These are phyloP conservation scores for Caenorhabditis macrosperma DNA, from an alignment of 2,888 invertebrate genomes.

Conservation along the genomic window DNA sequence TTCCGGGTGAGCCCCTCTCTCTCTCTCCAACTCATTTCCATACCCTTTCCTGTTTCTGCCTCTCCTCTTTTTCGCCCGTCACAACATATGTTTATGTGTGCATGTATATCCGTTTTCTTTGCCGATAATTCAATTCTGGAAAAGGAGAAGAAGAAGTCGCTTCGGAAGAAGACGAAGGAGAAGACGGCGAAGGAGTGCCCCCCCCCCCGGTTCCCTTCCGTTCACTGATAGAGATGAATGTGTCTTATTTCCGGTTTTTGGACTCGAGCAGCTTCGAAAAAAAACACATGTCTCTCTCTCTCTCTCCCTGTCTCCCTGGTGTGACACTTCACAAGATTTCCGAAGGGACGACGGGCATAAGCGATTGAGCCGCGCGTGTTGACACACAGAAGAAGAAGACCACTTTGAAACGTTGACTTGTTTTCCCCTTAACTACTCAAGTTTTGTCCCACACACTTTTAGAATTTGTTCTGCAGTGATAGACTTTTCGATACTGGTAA, in stretches of 20 bases:
- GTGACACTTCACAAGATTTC: not conserved
- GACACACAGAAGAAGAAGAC: too few species aligned
- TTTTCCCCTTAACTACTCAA: too few species aligned
- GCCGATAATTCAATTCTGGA: constrained; percentile 43
- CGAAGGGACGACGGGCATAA: too few species aligned
- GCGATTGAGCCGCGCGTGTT: too few species aligned
- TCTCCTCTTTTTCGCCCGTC: constrained; percentile 5
- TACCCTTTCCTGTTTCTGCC: constrained; percentile 34
- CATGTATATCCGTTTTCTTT: constrained; percentile 22
- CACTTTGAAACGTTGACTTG: too few species aligned
- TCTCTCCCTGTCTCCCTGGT: not conserved
- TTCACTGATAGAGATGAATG: constrained; percentile 38
- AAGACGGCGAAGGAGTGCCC: constrained; percentile 13
- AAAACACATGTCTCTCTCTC: not conserved
- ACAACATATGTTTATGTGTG: constrained; percentile 36
- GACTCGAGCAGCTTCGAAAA: not conserved
- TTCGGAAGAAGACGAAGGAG: constrained; percentile 4
- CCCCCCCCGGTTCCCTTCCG: not conserved
- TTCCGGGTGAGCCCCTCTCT: not conserved
- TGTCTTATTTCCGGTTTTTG: constrained; percentile 35
- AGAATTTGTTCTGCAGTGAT: too few species aligned
- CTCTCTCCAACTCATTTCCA: constrained; percentile 21
- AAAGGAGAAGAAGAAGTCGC: constrained; percentile 15
- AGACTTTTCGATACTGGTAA: too few species aligned
- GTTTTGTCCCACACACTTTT: too few species aligned